These are phyloP conservation scores for Pleuronectes platessa DNA, from an alignment of 2,113 vertebrate genomes.

Conservation along the genomic window DNA sequence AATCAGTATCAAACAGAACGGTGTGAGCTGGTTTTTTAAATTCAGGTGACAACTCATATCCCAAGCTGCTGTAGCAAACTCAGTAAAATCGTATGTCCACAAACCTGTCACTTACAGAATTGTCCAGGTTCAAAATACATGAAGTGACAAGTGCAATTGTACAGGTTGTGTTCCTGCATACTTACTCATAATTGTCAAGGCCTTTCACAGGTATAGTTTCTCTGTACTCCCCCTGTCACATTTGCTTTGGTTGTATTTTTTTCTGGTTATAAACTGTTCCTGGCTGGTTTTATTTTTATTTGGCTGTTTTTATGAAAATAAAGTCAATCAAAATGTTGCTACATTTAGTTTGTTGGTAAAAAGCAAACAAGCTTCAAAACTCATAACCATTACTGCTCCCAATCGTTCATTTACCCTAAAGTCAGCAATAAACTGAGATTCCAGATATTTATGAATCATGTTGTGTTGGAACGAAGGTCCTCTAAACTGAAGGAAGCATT, in stretches of 20 bases:
- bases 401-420: neutral
- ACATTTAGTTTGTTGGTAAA: neutral
- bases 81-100: too few relatives aligned
- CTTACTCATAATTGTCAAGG: neutral
- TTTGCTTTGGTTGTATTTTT: neutral
- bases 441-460: neutral
- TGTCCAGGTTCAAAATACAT: neutral
- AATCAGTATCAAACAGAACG: conserved; percentile 8
- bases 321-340: neutral
- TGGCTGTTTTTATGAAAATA: neutral
- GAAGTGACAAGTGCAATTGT: too few relatives aligned
- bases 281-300: neutral
- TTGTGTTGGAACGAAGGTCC: neutral
- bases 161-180: neutral
- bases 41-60: neutral
- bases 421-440: neutral
- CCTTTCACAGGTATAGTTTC: too few relatives aligned
- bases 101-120: neutral
- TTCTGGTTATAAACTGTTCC: neutral
- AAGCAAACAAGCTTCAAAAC: neutral
- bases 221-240: too few relatives aligned
- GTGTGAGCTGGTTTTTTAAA: neutral
- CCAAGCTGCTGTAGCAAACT: too few relatives aligned
- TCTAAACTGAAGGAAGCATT: too few relatives aligned
- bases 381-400: neutral